A percentile compares a stretch with the other conserved stretches of the same genome.
Conservation (phyloP, 1,140 invertebrate genomes). For the Papilio xuthus region DNA sequence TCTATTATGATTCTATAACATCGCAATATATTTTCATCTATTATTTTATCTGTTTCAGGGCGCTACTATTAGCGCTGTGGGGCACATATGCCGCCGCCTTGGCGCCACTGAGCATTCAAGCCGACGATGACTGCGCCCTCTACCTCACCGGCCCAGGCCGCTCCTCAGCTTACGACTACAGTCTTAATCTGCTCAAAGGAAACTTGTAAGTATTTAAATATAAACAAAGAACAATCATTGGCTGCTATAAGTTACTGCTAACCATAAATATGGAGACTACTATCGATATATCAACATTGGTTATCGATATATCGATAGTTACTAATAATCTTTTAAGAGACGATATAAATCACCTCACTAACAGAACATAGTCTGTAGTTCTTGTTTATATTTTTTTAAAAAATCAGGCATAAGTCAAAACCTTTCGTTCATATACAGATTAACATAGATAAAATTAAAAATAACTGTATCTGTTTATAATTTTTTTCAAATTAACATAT, state of each 20-base stretch:
- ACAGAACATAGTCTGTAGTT: no score
- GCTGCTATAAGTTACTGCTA: neutral
- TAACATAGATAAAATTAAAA: neutral
- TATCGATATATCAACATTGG: neutral
- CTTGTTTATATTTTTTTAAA: no score
- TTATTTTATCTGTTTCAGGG: slow-evolving; percentile 53
- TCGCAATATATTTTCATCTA: neutral
- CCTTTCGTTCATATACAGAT: no score
- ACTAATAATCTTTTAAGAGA: no score
- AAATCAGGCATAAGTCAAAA: no score
- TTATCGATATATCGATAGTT: no score
- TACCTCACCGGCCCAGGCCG: slow-evolving; percentile 87
- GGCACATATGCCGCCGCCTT: slow-evolving; percentile 58
- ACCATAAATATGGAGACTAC: no score
- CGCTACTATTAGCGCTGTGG: slow-evolving; percentile 67
- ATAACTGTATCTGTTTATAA: neutral
- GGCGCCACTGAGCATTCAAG: slow-evolving; percentile 62
- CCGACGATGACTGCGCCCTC: slow-evolving; percentile 87
- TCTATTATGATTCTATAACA: no score
- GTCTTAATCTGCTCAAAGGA: slow-evolving; percentile 89
- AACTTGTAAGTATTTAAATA: slow-evolving; percentile 70
- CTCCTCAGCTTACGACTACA: slow-evolving; percentile 91
- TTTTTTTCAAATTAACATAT: neutral
- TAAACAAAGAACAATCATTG: neutral
- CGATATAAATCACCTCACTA: no score